Conservation (phyloP, 1,140 invertebrate species). For the Lasioglossum baleicum region DNA sequence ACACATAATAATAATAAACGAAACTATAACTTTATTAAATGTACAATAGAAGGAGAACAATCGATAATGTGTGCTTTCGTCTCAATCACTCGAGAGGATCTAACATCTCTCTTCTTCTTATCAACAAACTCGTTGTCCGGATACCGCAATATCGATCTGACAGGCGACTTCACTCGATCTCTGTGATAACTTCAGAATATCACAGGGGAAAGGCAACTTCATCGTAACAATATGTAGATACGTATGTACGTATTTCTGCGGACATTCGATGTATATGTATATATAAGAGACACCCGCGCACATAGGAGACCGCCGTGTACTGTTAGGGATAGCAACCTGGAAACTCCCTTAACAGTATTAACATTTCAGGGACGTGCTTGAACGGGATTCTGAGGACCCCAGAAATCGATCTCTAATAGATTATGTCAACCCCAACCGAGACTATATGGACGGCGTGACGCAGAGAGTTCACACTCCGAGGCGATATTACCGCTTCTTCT, state of each 20-base stretch:
- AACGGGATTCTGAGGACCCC: conserved; percentile 28
- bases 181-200: too few species aligned
- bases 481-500: neutral
- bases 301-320: conserved; percentile 10
- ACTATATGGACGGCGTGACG: neutral
- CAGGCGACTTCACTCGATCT: too few species aligned
- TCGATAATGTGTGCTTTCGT: too few species aligned
- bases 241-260: conserved; percentile 7
- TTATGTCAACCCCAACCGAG: conserved; percentile 48
- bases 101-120: too few species aligned
- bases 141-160: too few species aligned
- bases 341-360: conserved; percentile 70
- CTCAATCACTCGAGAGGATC: too few species aligned
- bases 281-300: conserved; percentile 22
- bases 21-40: too few species aligned
- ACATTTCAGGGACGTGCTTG: conserved; percentile 63
- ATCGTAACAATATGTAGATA: too few species aligned
- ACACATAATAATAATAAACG: too few species aligned
- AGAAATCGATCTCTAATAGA: conserved; percentile 56
- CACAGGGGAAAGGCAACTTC: too few species aligned
- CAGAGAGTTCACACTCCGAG: neutral
- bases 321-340: conserved; percentile 40
- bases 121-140: too few species aligned
- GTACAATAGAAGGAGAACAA: too few species aligned
- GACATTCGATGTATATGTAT: conserved; percentile 17